Conservation (phyloP, 1,140 invertebrate species). For the Drosophila pandora region DNA sequence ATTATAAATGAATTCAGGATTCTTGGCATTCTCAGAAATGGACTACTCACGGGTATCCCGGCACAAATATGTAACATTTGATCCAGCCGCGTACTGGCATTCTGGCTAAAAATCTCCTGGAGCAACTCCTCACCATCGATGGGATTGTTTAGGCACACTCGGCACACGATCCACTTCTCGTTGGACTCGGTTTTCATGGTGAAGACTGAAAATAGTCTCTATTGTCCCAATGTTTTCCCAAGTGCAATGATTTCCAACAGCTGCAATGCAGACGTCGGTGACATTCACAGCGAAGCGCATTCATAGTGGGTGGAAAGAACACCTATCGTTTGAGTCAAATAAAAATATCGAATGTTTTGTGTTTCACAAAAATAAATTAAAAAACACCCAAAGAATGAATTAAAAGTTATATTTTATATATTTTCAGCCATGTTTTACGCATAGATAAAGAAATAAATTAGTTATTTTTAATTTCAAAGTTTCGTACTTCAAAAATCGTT, state of each 20-base stretch:
- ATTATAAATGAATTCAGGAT: background rate
- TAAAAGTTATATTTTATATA: background rate
- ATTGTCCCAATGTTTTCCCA: background rate
- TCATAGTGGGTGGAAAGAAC: too few species aligned
- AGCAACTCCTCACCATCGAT: constrained; percentile 81
- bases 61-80: constrained; percentile 84
- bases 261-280: constrained; percentile 34
- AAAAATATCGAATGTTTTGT: background rate
- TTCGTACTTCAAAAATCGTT: too few species aligned
- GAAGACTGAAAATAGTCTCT: background rate
- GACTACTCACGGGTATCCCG: constrained; percentile 56
- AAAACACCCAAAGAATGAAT: too few species aligned
- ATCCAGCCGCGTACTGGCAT: constrained; percentile 83
- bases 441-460: too few species aligned
- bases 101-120: constrained; percentile 86
- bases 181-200: constrained; percentile 63
- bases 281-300: constrained; percentile 18
- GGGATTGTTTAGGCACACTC: constrained; percentile 84
- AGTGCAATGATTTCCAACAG: constrained; percentile 14
- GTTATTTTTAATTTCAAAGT: too few species aligned
- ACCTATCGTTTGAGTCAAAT: background rate
- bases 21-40: too few species aligned
- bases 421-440: too few species aligned
- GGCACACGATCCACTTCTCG: constrained; percentile 86
- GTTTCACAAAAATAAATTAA: background rate